phyloP scores from a whole-genome alignment of 2,888 invertebrate species.

The Plebejus argus region DNA sequence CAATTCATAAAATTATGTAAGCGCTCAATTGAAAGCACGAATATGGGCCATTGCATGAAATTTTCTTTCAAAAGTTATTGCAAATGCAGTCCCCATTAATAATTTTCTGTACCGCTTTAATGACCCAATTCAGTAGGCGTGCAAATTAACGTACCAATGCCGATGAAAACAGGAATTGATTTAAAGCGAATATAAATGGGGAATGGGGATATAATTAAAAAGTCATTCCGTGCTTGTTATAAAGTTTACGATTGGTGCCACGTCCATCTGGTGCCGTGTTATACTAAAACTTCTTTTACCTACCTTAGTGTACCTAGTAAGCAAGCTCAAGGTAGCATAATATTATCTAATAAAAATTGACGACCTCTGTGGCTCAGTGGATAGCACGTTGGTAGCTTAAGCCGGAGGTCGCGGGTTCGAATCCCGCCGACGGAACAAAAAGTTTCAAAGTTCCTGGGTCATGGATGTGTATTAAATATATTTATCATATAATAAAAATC shows the following conservation, averaged over 20 bases:
- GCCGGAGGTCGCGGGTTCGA: no score
- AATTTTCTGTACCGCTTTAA: conserved; percentile 19
- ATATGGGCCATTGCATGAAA: conserved; percentile 11
- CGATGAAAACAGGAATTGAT: conserved; percentile 22
- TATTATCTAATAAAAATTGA: no score
- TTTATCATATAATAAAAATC: no score
- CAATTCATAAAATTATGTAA: conserved; percentile 16
- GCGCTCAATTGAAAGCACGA: not conserved
- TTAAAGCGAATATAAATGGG: conserved; percentile 3
- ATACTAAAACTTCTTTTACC: not conserved
- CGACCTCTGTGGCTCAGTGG: no score
- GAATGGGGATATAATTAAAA: conserved; percentile 18
- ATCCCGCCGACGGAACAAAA: no score
- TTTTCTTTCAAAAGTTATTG: conserved; percentile 21
- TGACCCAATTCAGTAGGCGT: conserved; percentile 22
- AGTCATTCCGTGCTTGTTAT: not conserved
- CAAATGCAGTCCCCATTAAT: conserved; percentile 7
- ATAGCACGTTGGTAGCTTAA: no score
- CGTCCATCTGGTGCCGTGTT: not conserved
- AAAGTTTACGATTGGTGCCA: not conserved
- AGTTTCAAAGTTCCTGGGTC: no score
- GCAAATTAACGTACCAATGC: conserved; percentile 25
- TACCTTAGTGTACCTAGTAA: no score
- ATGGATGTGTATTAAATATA: no score
- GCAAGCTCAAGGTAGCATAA: no score